These are phyloP conservation scores for Neelides sp. DNA, from an alignment of 1,140 invertebrate species.

Conservation along the genomic window DNA sequence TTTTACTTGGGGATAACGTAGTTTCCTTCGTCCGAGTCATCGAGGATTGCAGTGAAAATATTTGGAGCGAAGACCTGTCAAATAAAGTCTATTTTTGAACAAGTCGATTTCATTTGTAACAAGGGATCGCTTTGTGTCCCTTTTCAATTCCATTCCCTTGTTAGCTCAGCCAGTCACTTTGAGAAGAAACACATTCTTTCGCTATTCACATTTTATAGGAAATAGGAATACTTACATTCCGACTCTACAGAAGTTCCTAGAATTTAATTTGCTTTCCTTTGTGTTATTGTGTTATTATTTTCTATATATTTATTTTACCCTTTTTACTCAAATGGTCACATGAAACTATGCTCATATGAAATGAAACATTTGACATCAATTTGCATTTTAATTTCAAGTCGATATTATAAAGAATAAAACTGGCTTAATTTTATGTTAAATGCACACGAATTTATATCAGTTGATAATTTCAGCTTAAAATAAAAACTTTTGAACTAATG, in stretches of 20 bases:
- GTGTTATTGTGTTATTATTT: too few species aligned
- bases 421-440: too few species aligned
- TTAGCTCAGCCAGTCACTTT: not conserved
- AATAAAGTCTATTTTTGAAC: constrained; percentile 12
- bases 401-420: too few species aligned
- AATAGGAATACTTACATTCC: not conserved
- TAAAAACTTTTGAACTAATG: too few species aligned
- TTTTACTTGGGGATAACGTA: constrained; percentile 64
- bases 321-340: too few species aligned
- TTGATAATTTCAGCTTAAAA: too few species aligned
- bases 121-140: not conserved
- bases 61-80: constrained; percentile 49
- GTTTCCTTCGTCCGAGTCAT: constrained; percentile 43
- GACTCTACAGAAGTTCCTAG: not conserved
- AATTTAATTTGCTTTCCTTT: constrained; percentile 5
- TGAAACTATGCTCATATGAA: too few species aligned
- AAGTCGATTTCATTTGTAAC: not conserved
- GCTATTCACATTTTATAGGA: not conserved
- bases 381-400: too few species aligned
- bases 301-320: too few species aligned
- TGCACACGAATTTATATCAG: too few species aligned
- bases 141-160: not conserved
- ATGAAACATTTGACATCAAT: too few species aligned
- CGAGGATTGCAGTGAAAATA: constrained; percentile 44
- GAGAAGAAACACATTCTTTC: not conserved